Conservation (phyloP, 2,797 vertebrate species). For the Graptemys geographica region DNA sequence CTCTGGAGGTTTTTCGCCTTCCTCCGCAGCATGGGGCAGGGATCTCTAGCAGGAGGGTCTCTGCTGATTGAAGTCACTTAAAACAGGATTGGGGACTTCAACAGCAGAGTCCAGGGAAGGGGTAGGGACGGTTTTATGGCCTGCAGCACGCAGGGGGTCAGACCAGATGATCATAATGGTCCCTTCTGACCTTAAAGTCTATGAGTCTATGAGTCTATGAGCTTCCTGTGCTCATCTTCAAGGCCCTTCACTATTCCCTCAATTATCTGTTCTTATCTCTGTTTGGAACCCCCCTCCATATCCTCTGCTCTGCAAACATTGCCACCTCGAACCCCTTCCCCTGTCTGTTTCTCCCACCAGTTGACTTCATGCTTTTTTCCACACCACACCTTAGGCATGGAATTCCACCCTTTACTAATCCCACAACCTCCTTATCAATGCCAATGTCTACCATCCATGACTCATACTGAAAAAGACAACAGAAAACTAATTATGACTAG, state of each 20-base stretch:
- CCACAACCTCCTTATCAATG: neutral
- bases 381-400: neutral
- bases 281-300: neutral
- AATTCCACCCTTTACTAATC: neutral
- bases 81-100: no score
- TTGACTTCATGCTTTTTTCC: neutral
- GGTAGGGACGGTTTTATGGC: no score
- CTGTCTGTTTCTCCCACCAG: neutral
- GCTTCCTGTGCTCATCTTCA: neutral
- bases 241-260: neutral
- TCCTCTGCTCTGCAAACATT: neutral
- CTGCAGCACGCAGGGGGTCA: no score
- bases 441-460: neutral
- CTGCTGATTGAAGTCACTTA: no score
- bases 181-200: no score
- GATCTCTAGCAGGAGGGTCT: no score
- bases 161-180: no score
- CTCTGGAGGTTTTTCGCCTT: no score
- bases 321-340: neutral
- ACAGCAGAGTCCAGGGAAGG: no score
- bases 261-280: neutral
- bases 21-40: no score
- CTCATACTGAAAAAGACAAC: rapidly evolving
- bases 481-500: neutral
- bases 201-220: no score